phyloP scores from a whole-genome alignment of 2,888 invertebrate species.

The Ophioninae sp. region DNA sequence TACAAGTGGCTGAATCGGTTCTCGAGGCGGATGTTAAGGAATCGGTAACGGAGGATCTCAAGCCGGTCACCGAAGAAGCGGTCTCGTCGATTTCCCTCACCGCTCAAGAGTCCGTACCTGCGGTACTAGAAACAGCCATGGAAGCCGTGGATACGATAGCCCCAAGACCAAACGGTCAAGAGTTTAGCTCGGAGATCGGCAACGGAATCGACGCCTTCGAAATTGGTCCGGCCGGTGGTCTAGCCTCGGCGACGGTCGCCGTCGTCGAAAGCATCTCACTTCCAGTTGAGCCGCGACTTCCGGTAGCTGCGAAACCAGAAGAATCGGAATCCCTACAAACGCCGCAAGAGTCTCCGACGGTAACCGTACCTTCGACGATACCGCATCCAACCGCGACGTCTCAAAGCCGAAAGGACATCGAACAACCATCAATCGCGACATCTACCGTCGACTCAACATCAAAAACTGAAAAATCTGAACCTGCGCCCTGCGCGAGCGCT shows the following conservation, averaged over 20 bases:
- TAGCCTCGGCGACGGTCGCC: constrained; percentile 23
- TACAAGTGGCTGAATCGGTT: constrained; percentile 78
- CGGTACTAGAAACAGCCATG: constrained; percentile 66
- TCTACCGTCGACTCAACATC: not conserved
- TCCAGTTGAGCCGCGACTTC: not conserved
- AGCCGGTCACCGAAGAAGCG: constrained; percentile 71
- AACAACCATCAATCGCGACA: not conserved
- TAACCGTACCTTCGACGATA: not conserved
- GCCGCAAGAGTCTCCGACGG: constrained; percentile 21
- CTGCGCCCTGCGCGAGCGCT: not conserved
- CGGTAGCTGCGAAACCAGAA: not conserved
- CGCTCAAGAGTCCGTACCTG: constrained; percentile 72
- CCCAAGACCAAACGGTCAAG: constrained; percentile 52
- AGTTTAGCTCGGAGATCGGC: constrained; percentile 42
- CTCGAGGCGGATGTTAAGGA: constrained; percentile 77
- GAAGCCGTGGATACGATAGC: constrained; percentile 45
- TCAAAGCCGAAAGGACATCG: not conserved
- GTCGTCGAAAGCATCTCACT: constrained; percentile 1
- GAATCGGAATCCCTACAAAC: constrained; percentile 10
- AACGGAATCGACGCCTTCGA: constrained; percentile 45
- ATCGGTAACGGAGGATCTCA: constrained; percentile 72
- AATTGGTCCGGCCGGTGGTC: constrained; percentile 3
- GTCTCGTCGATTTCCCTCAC: constrained; percentile 73
- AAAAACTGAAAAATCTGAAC: not conserved
- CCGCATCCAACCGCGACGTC: not conserved